Evolutionary conservation across 1,140 invertebrate species (phyloP), one percentile per base, ranked within the genome.

Genomic region (Drosophila pruinosa): DNA sequence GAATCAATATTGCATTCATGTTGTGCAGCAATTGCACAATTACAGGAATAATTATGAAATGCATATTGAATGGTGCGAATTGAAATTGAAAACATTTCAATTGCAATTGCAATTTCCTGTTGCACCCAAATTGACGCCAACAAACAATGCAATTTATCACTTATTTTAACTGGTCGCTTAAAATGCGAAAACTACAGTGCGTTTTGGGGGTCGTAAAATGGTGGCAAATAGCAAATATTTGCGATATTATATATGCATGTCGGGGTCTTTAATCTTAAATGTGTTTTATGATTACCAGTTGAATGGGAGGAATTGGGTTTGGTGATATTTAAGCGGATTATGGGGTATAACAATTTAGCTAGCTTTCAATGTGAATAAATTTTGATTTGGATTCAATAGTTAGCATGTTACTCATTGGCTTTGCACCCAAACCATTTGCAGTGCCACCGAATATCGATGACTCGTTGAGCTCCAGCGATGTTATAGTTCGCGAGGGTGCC

Each of bases 371-470:
- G 19, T n/a, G 21, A 45, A 45, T 45, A 24, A 45, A 45, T 45
- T 45, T 45, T 45, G 21, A 22, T 43, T 22, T 21, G 4, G 19
- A 22, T 43, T 5, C 36, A 39, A 15, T 4, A 39, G 12, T 39
- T 7, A 14, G 5, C 19, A 22, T 21, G 24, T 47, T 47, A 47
- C 12, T 47, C 21, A 47, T 19, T 61, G 62, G 7, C 7, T 47
- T 22, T 47, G 31, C 7, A 19, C 1, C 22, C 8, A 10, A 15
- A 65, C 41, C 45, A 22, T 36, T 94, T 93, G 8, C 93, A 98
- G 97, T 98, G 69, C 97, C 97, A 22, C 97, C 97, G 26, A 96
- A 97, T 90, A 98, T 98, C 80, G 96, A 97, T 85, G 96, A 98
- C 92, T 95, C 96, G 19, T 93, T 96, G 83, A 97, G 96, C 89